Base-by-base conservation (phyloP, 2,797 vertebrate genomes). In the Mus minutoides region DNA sequence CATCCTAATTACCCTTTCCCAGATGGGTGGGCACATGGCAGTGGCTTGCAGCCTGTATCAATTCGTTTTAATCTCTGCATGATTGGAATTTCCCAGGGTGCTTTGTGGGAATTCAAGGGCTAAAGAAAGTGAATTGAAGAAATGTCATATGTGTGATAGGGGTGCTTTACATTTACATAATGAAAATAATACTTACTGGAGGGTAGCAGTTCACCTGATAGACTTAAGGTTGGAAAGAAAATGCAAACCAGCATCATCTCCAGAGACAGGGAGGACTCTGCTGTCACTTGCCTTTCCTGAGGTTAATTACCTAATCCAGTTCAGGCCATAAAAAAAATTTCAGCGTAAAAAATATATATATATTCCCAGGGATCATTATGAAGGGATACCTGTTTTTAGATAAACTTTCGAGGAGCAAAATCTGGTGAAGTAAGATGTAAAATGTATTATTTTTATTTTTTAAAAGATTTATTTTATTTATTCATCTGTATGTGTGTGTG, bases 1-100 rank as follows among this genome's bases (percentile, higher is more conserved):
- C 24, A 92, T 93, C 56, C 91, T 90, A 86, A 64, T 92, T 91
- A 83, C 43, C 60, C 60, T 93, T 92, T 88, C 46, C 49, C 6
- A 90, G 46, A 67, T n/a, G 62, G 58, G 49, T 83, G n/a, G 34
- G 56, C 43, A 60, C 6, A 11, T 13, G 67, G 43, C 43, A 83
- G 56, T 56, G 40, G 22, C 64, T 58, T 82, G 16, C 37, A 92
- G 90, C 49, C 60, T 52, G 21, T 62, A 80, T 91, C 67, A 93
- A 88, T 37, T 34, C 37, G 16, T 86, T 87, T 79, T 54, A 88
- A 77, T 12, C 37, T 56, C 16, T 58, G 56, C n/a, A 24, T 83
- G 56, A 96, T 46, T 85, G 54, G 79, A 95, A 93, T 90, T 94
- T 96, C 56, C 88, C 88, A 96, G 54, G 89, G 49, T 76, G 31